Conservation (phyloP, 2,113 vertebrate species). For the Callipepla californica region DNA sequence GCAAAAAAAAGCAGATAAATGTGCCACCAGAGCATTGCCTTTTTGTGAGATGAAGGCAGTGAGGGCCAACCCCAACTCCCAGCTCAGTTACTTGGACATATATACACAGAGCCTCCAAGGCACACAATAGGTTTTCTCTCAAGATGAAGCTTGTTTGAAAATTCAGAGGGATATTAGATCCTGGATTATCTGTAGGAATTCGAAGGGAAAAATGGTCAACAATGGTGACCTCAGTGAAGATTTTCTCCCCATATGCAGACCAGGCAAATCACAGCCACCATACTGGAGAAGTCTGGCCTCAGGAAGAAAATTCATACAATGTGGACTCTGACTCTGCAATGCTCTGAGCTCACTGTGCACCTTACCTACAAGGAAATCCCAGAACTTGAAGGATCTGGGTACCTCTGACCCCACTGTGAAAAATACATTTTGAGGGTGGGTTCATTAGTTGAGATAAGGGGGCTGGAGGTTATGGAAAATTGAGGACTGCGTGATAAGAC, state of each 20-base stretch:
- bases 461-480: neutral
- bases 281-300: neutral
- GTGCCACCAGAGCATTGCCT: neutral
- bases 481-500: neutral
- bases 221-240: neutral
- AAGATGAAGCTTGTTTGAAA: neutral
- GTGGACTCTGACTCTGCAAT: neutral
- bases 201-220: neutral
- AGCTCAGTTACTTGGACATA: neutral
- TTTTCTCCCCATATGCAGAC: rapidly evolving
- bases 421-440: neutral
- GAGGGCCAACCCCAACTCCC: neutral
- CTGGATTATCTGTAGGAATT: neutral
- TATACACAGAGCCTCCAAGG: neutral
- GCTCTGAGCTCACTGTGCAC: neutral
- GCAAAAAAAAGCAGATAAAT: slow-evolving; percentile 16
- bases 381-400: rapidly evolving
- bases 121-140: neutral
- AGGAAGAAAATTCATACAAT: neutral
- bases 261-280: neutral
- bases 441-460: neutral
- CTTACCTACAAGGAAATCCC: neutral
- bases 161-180: neutral
- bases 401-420: neutral
- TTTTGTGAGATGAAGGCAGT: neutral